Conservation (phyloP, 2,113 vertebrate species). For the Beaufortia kweichowensis region DNA sequence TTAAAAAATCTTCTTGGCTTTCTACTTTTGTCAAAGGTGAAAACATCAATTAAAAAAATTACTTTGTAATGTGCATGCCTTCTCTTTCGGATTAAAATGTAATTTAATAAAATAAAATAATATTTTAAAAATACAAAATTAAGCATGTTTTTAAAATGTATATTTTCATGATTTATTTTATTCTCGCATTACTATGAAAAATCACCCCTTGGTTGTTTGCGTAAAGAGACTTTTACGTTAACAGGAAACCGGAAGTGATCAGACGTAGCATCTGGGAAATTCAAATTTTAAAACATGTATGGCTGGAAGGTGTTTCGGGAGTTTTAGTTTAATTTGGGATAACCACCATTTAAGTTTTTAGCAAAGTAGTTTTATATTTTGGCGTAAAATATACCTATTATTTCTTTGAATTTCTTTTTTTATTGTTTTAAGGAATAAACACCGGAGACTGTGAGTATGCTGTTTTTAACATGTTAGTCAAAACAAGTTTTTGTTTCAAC, state of each 20-base stretch:
- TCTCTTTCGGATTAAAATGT: too few relatives aligned
- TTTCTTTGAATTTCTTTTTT: not conserved
- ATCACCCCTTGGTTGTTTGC: not conserved
- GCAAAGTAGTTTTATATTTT: not conserved
- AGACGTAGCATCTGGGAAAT: slow-evolving; percentile 36
- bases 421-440: slow-evolving; percentile 7
- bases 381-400: not conserved
- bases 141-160: too few relatives aligned
- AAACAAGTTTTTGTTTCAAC: not conserved
- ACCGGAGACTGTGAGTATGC: slow-evolving; percentile 9
- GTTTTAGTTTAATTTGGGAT: not conserved
- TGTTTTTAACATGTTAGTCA: not conserved
- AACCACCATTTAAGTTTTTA: not conserved
- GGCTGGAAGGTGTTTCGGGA: not conserved
- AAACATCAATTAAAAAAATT: too few relatives aligned
- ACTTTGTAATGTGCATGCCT: too few relatives aligned
- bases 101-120: too few relatives aligned
- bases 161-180: too few relatives aligned
- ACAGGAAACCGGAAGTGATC: slow-evolving; percentile 41
- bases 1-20: too few relatives aligned
- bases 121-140: too few relatives aligned
- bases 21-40: too few relatives aligned
- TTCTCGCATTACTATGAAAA: too few relatives aligned
- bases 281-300: slow-evolving; percentile 37
- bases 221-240: slow-evolving; percentile 31